Evolutionary conservation across 2,797 vertebrate genomes (phyloP).

Genomic region (Odontamblyopus lacepedii): DNA sequence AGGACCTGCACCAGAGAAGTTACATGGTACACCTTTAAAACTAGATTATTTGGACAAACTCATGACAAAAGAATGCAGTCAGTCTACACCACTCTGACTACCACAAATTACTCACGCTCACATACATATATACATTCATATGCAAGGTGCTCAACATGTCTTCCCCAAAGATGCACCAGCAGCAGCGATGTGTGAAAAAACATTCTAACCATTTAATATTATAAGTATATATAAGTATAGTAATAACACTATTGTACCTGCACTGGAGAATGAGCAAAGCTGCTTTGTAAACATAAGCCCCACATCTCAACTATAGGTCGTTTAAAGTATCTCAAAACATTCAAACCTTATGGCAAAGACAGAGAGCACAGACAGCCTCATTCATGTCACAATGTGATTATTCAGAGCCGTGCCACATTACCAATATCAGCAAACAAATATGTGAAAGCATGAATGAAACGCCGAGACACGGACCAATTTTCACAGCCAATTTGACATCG

Average conservation of each 20-base stretch:
- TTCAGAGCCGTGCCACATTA: conserved; percentile 69
- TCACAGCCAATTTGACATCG: conserved; percentile 81
- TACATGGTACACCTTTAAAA: background rate
- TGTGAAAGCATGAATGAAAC: conserved; percentile 76
- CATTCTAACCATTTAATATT: background rate
- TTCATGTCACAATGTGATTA: conserved; percentile 67
- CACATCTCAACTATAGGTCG: conserved; percentile 41
- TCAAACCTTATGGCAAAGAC: conserved; percentile 58
- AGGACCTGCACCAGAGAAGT: no score
- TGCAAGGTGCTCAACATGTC: background rate
- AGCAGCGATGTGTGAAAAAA: no score
- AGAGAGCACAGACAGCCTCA: conserved; percentile 57
- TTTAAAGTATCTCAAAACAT: conserved; percentile 50
- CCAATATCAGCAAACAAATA: conserved; percentile 77
- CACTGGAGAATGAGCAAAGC: background rate
- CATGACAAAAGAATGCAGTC: background rate
- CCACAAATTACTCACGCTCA: background rate
- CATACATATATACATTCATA: background rate
- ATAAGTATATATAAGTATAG: background rate
- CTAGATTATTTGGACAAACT: background rate
- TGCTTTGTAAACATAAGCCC: conserved; percentile 32
- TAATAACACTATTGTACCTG: background rate
- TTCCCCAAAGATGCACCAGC: background rate
- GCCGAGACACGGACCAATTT: conserved; percentile 73
- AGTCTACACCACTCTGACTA: background rate